These are phyloP conservation scores for Aleiodes alternator DNA, from an alignment of 2,888 invertebrate genomes.

Conservation along the genomic window DNA sequence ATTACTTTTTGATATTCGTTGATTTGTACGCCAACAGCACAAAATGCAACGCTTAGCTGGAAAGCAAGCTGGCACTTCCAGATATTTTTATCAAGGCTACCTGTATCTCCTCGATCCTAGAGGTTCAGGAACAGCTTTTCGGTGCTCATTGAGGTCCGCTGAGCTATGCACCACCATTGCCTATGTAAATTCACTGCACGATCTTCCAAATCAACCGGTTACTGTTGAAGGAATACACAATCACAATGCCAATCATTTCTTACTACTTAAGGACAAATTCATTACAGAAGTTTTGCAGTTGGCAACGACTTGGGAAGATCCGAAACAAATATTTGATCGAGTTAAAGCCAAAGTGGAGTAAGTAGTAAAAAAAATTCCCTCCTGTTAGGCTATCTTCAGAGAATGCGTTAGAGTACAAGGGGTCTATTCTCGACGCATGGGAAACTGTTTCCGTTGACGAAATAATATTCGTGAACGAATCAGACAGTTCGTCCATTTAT, in stretches of 20 bases:
- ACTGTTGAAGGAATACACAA: neutral
- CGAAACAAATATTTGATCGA: conserved; percentile 23
- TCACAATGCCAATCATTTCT: neutral
- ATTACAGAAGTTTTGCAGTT: conserved; percentile 6
- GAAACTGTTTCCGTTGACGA: too few relatives aligned
- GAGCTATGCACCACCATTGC: neutral
- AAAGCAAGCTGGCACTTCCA: neutral
- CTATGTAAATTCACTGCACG: conserved; percentile 17
- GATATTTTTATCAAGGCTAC: conserved; percentile 11
- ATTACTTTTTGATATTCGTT: conserved; percentile 21
- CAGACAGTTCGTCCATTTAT: too few relatives aligned
- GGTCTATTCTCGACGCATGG: too few relatives aligned
- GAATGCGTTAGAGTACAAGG: too few relatives aligned
- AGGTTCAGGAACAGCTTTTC: conserved; percentile 19
- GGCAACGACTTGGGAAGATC: conserved; percentile 29
- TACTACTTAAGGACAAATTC: conserved; percentile 16
- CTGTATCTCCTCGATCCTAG: conserved; percentile 5
- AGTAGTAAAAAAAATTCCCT: neutral
- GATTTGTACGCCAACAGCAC: neutral
- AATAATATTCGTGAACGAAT: too few relatives aligned
- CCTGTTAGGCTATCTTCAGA: too few relatives aligned
- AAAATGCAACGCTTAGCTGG: conserved; percentile 5
- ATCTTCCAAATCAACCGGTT: conserved; percentile 18
- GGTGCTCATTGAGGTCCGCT: neutral
- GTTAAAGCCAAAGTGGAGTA: neutral